phyloP scores from a whole-genome alignment of 2,888 invertebrate species.

The Scaptomyza parva region DNA sequence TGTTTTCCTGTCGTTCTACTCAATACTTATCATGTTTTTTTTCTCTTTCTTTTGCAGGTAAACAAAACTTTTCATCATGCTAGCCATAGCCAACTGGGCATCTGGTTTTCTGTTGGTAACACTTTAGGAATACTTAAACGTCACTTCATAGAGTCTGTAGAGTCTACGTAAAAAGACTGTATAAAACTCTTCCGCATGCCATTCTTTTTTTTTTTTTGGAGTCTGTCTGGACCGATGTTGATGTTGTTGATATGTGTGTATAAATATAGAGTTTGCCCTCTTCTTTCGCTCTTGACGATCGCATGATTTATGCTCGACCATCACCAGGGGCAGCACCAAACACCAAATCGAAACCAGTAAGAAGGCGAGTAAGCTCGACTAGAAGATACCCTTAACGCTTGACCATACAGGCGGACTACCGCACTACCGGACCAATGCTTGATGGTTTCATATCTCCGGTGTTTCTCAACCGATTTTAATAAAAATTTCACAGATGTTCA shows the following conservation, averaged over 20 bases:
- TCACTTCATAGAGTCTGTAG: slow-evolving; percentile 1
- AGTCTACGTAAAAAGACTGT: too few relatives aligned
- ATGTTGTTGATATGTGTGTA: slow-evolving; percentile 6
- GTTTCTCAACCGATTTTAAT: too few relatives aligned
- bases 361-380: too few relatives aligned
- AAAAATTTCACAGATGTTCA: too few relatives aligned
- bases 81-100: slow-evolving; percentile 5
- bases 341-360: too few relatives aligned
- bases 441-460: too few relatives aligned
- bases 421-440: too few relatives aligned
- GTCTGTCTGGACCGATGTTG: slow-evolving; percentile 11
- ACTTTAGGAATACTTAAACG: slow-evolving; percentile 10
- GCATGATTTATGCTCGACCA: slow-evolving; percentile 54
- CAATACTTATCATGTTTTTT: background rate
- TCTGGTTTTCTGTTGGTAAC: slow-evolving; percentile 19
- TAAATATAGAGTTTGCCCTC: slow-evolving; percentile 6
- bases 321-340: too few relatives aligned
- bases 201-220: slow-evolving; percentile 7
- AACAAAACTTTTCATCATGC: too few relatives aligned
- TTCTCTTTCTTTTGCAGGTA: slow-evolving; percentile 38
- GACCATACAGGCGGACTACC: too few relatives aligned
- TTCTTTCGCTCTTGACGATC: slow-evolving; percentile 55
- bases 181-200: slow-evolving; percentile 62
- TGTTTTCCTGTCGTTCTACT: background rate
- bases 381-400: too few relatives aligned